A percentile compares a stretch with the other conserved stretches of the same genome.
phyloP scores from a whole-genome alignment of 2,113 vertebrate genomes.

The Tupaia chinensis region DNA sequence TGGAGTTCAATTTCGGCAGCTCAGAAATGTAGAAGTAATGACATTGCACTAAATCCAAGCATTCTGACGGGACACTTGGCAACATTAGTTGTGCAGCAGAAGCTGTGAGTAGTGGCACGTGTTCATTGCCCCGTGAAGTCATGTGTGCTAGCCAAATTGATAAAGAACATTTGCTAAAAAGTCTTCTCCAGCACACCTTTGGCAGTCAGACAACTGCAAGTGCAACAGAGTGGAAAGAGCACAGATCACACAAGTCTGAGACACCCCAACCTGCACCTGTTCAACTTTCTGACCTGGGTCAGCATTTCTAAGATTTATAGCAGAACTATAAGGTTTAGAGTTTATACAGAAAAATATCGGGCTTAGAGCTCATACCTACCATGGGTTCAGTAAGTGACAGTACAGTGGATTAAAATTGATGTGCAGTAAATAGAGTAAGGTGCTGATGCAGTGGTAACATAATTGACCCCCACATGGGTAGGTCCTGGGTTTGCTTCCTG shows the following conservation, averaged over 20 bases:
- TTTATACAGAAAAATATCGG: background rate
- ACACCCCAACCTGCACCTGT: background rate
- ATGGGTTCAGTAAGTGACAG: background rate
- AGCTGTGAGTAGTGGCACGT: background rate
- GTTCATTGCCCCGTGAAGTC: background rate
- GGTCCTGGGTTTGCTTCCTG: too few relatives aligned
- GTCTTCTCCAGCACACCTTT: background rate
- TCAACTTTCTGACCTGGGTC: background rate
- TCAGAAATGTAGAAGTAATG: background rate
- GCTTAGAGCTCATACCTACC: background rate
- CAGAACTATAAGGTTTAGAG: background rate
- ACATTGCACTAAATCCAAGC: background rate
- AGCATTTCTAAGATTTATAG: background rate
- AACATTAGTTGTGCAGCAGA: background rate
- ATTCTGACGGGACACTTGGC: background rate
- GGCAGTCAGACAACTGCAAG: background rate
- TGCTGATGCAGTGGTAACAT: too few relatives aligned
- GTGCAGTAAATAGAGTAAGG: background rate
- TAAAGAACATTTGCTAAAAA: background rate
- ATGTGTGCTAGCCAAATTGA: too few relatives aligned
- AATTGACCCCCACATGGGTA: too few relatives aligned
- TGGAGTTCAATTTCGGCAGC: constrained; percentile 1
- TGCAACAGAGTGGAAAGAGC: background rate
- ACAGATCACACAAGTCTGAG: background rate
- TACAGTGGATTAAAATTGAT: background rate